Percentiles rank a stretch among this genome's conserved stretches.
Conservation (phyloP, 2,888 invertebrate species). For the Pseudoips prasinana region DNA sequence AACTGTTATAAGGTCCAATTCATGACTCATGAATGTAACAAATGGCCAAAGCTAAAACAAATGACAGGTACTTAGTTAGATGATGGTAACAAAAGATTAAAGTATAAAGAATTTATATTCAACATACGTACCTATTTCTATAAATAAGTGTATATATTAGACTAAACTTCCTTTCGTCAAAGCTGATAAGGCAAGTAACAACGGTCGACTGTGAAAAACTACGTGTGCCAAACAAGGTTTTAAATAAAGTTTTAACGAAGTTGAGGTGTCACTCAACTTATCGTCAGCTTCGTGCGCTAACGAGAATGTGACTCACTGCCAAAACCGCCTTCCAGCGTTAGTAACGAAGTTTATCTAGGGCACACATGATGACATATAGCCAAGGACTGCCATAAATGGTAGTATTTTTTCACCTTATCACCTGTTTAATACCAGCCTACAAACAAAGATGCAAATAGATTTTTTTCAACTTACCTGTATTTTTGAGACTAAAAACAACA, state of each 20-base stretch:
- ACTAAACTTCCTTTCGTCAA: constrained; percentile 14
- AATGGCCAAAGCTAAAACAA: too few species aligned
- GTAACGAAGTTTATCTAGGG: constrained; percentile 52
- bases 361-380: constrained; percentile 43
- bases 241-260: too few species aligned
- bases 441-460: background rate
- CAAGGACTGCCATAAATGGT: constrained; percentile 60
- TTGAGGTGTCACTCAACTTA: constrained; percentile 38
- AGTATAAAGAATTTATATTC: constrained; percentile 3
- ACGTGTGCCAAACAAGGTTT: background rate
- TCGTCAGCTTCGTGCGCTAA: constrained; percentile 47
- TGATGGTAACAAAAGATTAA: constrained; percentile 1
- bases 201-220: constrained; percentile 1
- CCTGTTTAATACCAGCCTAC: constrained; percentile 31
- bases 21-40: too few species aligned
- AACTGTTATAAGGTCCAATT: too few species aligned
- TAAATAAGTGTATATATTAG: background rate
- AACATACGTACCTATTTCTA: too few species aligned
- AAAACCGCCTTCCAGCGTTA: constrained; percentile 42
- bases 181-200: constrained; percentile 15
- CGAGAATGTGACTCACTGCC: constrained; percentile 56
- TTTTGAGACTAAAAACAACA: constrained; percentile 14
- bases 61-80: too few species aligned
- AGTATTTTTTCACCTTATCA: constrained; percentile 45
- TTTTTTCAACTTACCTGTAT: constrained; percentile 34